These are phyloP conservation scores for Seriola quinqueradiata DNA, from an alignment of 2,113 vertebrate genomes.

Conservation along the genomic window DNA sequence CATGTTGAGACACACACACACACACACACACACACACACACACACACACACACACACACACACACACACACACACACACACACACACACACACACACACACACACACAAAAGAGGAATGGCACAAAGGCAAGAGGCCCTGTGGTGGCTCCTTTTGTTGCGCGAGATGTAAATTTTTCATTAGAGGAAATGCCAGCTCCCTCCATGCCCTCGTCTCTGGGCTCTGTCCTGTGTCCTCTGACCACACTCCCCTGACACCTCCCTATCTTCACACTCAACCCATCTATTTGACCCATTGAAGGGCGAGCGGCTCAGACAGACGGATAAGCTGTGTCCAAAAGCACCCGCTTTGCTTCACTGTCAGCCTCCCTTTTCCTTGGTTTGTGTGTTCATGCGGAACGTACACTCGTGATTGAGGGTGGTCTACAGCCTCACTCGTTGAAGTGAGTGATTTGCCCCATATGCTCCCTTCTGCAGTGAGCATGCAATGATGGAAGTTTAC, in stretches of 20 bases:
- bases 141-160: conserved; percentile 39
- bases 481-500: not conserved
- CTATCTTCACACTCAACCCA: conserved; percentile 49
- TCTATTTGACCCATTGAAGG: conserved; percentile 67
- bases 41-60: not conserved
- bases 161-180: conserved; percentile 71
- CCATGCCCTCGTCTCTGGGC: conserved; percentile 45
- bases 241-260: conserved; percentile 43
- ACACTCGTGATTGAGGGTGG: conserved; percentile 14
- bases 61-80: conserved; percentile 15
- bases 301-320: conserved; percentile 49
- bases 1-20: conserved; percentile 19
- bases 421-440: conserved; percentile 29
- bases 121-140: conserved; percentile 10
- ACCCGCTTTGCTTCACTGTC: conserved; percentile 19
- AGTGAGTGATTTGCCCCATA: not conserved
- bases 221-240: conserved; percentile 57
- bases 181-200: conserved; percentile 58
- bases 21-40: conserved; percentile 13
- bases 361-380: conserved; percentile 21
- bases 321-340: conserved; percentile 54
- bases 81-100: conserved; percentile 13
- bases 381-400: conserved; percentile 22
- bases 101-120: not conserved
- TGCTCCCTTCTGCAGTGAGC: not conserved